phyloP scores from a whole-genome alignment of 2,888 invertebrate genomes.

The Drosophila parthenogenetica region DNA sequence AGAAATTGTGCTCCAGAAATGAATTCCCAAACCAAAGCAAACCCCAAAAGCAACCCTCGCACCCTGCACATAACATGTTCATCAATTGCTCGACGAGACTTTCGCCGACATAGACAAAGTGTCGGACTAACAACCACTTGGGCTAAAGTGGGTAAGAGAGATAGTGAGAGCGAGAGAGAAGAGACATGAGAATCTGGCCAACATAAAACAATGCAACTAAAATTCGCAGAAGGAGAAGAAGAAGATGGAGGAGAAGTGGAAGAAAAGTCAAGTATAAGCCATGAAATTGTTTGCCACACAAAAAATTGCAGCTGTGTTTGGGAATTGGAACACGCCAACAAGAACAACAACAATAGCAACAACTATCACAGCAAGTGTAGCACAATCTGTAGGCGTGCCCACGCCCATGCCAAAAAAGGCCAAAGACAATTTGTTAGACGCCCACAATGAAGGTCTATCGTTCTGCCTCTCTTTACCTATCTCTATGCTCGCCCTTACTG shows the following conservation, averaged over 20 bases:
- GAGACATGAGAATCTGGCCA: conserved; percentile 53
- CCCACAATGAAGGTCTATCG: conserved; percentile 44
- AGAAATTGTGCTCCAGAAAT: conserved; percentile 58
- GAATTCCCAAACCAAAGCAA: conserved; percentile 26
- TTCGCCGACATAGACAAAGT: conserved; percentile 71
- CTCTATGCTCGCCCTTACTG: neutral
- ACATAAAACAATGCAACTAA: conserved; percentile 46
- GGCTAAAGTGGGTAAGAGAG: neutral
- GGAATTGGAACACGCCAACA: conserved; percentile 46
- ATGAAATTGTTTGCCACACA: conserved; percentile 59
- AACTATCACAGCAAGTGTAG: conserved; percentile 44
- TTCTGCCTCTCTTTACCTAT: neutral
- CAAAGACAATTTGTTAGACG: conserved; percentile 59
- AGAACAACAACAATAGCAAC: conserved; percentile 18
- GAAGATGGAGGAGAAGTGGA: neutral
- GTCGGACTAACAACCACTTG: conserved; percentile 53
- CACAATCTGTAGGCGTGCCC: conserved; percentile 38
- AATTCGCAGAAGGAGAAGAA: conserved; percentile 5
- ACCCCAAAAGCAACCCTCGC: conserved; percentile 45
- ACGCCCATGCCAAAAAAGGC: conserved; percentile 35
- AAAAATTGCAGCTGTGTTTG: conserved; percentile 48
- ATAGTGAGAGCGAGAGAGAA: neutral
- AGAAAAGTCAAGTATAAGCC: conserved; percentile 56
- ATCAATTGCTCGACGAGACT: conserved; percentile 72
- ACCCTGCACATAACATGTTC: conserved; percentile 78